Percentiles rank a stretch among this genome's conserved stretches.
Conservation (phyloP, 2,797 vertebrate species). For the Onychomys arenicola region DNA sequence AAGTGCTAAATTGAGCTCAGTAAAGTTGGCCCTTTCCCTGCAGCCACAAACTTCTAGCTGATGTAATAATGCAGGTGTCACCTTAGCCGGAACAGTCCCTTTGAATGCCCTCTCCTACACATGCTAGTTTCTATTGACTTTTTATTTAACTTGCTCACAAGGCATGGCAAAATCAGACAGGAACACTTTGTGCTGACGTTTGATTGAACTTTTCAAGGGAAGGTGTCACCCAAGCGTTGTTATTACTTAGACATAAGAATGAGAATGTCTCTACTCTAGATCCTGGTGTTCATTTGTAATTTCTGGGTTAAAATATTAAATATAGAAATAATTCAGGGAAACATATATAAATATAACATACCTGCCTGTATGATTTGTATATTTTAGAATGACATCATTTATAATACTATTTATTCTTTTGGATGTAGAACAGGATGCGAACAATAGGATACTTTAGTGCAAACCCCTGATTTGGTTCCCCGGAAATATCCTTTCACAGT, state of each 20-base stretch:
- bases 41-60: constrained; percentile 75
- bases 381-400: not conserved
- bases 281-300: constrained; percentile 40
- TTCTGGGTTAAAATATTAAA: constrained; percentile 37
- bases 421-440: not conserved
- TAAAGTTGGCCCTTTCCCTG: constrained; percentile 75
- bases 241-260: constrained; percentile 46
- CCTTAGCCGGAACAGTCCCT: constrained; percentile 74
- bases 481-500: not conserved
- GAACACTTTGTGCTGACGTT: constrained; percentile 64
- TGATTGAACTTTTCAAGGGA: constrained; percentile 38
- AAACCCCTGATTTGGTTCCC: not conserved
- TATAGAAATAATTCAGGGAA: constrained; percentile 27
- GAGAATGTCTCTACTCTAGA: not conserved
- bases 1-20: constrained; percentile 84
- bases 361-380: not conserved
- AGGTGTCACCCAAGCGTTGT: constrained; percentile 39
- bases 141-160: constrained; percentile 78
- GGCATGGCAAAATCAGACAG: constrained; percentile 69
- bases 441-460: not conserved
- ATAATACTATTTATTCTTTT: not conserved
- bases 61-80: constrained; percentile 77
- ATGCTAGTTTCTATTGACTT: constrained; percentile 72
- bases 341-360: not conserved
- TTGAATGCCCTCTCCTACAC: constrained; percentile 68